These are phyloP conservation scores for Melanerpes aurifrons DNA, from an alignment of 2,113 vertebrate species.

Conservation along the genomic window DNA sequence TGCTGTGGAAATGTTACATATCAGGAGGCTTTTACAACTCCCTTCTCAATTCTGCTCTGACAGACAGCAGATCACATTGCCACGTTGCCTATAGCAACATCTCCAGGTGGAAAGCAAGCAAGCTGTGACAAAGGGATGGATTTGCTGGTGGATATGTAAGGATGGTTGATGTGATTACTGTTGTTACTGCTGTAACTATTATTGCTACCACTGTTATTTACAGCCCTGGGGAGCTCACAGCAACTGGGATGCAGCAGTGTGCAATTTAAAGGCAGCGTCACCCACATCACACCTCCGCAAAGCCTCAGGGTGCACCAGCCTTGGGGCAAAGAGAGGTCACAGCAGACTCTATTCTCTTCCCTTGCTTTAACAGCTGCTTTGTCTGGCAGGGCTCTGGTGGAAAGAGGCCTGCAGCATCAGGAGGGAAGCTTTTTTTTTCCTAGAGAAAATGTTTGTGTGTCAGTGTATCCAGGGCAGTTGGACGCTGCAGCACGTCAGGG, in stretches of 20 bases:
- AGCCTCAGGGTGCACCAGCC: neutral
- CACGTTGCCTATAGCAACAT: neutral
- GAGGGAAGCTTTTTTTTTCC: neutral
- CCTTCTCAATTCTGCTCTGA: neutral
- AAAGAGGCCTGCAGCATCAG: neutral
- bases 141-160: neutral
- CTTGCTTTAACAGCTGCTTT: neutral
- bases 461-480: neutral
- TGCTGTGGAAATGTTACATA: neutral
- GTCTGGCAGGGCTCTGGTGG: constrained; percentile 13
- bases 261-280: neutral
- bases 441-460: neutral
- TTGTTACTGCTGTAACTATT: neutral
- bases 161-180: neutral
- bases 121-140: neutral
- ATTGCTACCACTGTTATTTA: neutral
- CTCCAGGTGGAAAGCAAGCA: neutral
- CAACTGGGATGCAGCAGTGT: neutral
- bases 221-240: neutral
- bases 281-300: neutral
- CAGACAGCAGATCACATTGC: neutral
- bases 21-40: neutral
- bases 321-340: neutral
- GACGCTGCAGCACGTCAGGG: neutral
- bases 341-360: neutral